Conservation (phyloP, 2,113 vertebrate species). For the Mystacornis crossleyi region DNA sequence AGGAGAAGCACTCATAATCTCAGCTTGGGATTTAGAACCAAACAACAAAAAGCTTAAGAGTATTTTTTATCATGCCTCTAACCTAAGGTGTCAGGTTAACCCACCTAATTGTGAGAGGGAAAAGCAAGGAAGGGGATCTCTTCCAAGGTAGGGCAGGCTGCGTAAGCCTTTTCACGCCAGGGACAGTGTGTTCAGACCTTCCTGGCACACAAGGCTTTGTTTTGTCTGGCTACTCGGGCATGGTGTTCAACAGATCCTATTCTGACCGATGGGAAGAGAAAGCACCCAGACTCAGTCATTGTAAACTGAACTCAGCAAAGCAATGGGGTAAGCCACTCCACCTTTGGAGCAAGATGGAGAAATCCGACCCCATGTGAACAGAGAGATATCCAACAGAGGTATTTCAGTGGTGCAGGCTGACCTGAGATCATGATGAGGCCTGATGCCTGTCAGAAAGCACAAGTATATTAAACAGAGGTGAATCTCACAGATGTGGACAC, state of each 20-base stretch:
- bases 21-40: not conserved
- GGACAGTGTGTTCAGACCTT: not conserved
- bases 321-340: not conserved
- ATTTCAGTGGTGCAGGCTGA: not conserved
- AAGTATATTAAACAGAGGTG: not conserved
- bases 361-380: not conserved
- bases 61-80: not conserved
- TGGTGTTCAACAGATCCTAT: accelerated
- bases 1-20: not conserved
- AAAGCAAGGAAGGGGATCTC: not conserved
- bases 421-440: not conserved
- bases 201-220: not conserved
- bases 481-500: not conserved
- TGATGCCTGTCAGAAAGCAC: not conserved
- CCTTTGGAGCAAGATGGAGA: not conserved
- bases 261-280: not conserved
- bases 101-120: not conserved
- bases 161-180: accelerated
- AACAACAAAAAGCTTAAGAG: not conserved
- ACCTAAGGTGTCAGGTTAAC: not conserved
- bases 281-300: not conserved
- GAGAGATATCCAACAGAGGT: not conserved
- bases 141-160: not conserved
- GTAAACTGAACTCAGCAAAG: not conserved
- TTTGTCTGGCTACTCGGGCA: not conserved